A percentile compares a stretch with the other conserved stretches of the same genome.
phyloP scores from a whole-genome alignment of 2,113 vertebrate species.

The Sprattus sprattus region DNA sequence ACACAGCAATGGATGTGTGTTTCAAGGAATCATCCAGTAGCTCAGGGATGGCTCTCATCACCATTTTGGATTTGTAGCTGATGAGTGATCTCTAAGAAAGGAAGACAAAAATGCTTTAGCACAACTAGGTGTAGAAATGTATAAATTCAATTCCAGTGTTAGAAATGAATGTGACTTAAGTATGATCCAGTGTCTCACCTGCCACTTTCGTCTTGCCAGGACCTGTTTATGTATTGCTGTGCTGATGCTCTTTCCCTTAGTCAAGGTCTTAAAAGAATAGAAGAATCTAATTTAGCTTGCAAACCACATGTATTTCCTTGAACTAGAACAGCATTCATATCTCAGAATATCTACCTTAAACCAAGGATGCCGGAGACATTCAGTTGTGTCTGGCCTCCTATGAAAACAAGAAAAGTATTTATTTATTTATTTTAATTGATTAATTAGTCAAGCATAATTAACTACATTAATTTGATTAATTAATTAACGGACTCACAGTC shows the following conservation, averaged over 20 bases:
- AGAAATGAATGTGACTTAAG: background rate
- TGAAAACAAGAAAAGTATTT: conserved; percentile 9
- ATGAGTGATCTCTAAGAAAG: conserved; percentile 57
- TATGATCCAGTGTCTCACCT: conserved; percentile 71
- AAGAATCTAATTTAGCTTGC: conserved; percentile 9
- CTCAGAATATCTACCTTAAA: conserved; percentile 81
- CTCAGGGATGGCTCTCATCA: conserved; percentile 89
- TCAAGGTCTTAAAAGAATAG: conserved; percentile 73
- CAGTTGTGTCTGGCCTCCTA: conserved; percentile 86
- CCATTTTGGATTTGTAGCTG: conserved; percentile 95
- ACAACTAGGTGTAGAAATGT: background rate
- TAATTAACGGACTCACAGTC: conserved; percentile 76
- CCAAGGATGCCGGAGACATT: conserved; percentile 92
- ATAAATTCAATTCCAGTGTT: background rate
- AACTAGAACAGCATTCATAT: background rate
- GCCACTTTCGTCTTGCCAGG: conserved; percentile 87
- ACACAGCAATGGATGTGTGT: conserved; percentile 85
- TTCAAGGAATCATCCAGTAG: conserved; percentile 84
- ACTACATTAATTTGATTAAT: background rate
- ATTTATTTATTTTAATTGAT: background rate
- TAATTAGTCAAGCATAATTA: background rate
- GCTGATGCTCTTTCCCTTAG: conserved; percentile 84
- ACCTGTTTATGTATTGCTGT: conserved; percentile 88
- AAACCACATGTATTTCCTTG: background rate
- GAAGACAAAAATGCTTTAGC: background rate